Percentiles rank a stretch among this genome's conserved stretches.
These are phyloP conservation scores for Lophotriccus pileatus DNA, from an alignment of 2,797 vertebrate species.

Conservation along the genomic window DNA sequence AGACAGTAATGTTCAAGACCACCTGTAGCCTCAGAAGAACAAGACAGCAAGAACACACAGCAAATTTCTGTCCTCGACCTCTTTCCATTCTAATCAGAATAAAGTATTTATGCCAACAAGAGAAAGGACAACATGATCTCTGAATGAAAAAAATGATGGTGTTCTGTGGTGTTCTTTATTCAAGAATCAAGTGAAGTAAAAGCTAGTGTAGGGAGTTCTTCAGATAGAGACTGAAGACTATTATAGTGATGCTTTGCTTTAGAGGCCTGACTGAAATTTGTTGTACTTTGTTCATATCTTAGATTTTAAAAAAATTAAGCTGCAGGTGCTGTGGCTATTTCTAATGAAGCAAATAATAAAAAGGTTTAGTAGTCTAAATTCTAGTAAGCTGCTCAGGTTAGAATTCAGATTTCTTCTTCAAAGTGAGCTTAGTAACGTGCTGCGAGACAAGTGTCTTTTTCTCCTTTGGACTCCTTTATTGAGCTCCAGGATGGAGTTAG, in stretches of 20 bases:
- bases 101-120: background rate
- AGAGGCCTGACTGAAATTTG: background rate
- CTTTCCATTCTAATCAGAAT: background rate
- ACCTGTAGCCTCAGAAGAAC: background rate
- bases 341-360: background rate
- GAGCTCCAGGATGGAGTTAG: background rate
- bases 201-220: background rate
- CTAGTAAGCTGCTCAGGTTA: background rate
- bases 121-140: background rate
- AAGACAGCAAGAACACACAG: background rate
- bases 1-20: background rate
- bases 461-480: background rate
- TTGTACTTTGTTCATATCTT: background rate
- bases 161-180: background rate
- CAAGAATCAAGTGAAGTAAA: background rate
- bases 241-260: background rate
- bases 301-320: background rate
- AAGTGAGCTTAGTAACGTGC: background rate
- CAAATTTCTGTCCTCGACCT: background rate
- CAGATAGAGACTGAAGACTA: background rate
- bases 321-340: background rate
- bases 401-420: background rate
- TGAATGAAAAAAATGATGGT: background rate
- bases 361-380: background rate
- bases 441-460: background rate